Percentiles rank a stretch among this genome's conserved stretches.
These are phyloP conservation scores for Pogonocherus hispidulus DNA, from an alignment of 2,888 invertebrate genomes.

Conservation along the genomic window DNA sequence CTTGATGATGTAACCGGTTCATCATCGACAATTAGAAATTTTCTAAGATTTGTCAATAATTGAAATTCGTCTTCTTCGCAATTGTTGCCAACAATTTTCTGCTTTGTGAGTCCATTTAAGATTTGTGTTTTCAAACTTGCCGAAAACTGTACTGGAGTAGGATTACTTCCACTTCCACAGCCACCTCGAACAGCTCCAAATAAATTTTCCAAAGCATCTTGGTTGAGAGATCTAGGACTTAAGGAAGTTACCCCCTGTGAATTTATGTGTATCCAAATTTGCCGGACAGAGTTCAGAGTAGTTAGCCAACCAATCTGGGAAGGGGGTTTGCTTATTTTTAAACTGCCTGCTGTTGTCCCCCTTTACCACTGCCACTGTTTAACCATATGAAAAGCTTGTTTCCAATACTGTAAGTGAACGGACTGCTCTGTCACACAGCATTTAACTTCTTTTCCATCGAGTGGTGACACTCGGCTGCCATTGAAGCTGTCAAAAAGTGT, in stretches of 20 bases:
- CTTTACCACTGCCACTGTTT: constrained; percentile 29
- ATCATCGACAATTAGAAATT: constrained; percentile 9
- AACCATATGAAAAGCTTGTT: constrained; percentile 22
- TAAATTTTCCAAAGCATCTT: constrained; percentile 35
- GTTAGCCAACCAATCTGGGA: constrained; percentile 45
- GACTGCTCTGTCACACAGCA: constrained; percentile 39
- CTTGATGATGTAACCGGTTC: constrained; percentile 1
- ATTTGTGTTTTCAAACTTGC: constrained; percentile 39
- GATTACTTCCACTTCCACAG: constrained; percentile 39
- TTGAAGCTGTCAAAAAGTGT: constrained; percentile 53
- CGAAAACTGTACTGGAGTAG: constrained; percentile 35
- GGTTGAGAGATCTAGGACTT: constrained; percentile 23
- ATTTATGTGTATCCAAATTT: constrained; percentile 31
- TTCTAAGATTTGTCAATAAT: constrained; percentile 20
- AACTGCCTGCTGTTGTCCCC: constrained; percentile 19
- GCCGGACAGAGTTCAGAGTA: constrained; percentile 31
- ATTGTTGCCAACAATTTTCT: constrained; percentile 17
- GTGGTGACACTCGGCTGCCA: constrained; percentile 33
- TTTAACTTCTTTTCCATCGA: constrained; percentile 38
- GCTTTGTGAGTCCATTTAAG: constrained; percentile 34
- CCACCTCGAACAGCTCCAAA: constrained; percentile 33
- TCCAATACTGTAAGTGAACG: constrained; percentile 35
- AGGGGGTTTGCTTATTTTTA: constrained; percentile 38
- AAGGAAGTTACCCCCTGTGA: constrained; percentile 6
- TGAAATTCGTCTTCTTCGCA: constrained; percentile 29